phyloP scores from a whole-genome alignment of 92 coral and sea anemone species.

The Palythoa grandiflora region DNA sequence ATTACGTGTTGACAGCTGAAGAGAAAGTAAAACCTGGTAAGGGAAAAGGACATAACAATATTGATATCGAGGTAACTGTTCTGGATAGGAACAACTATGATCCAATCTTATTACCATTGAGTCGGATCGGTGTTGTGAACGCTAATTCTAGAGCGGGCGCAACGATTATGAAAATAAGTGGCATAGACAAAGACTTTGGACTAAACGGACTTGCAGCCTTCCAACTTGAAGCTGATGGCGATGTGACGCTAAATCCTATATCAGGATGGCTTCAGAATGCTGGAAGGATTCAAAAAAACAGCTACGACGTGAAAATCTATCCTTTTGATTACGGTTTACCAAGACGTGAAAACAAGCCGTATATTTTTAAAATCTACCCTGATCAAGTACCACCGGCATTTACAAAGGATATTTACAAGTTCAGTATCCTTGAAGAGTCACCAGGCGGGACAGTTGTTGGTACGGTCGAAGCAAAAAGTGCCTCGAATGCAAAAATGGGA shows the following conservation, averaged over 20 bases:
- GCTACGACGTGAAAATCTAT: conserved; percentile 57
- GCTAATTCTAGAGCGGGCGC: conserved; percentile 74
- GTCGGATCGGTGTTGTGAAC: conserved; percentile 59
- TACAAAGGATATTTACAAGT: conserved; percentile 68
- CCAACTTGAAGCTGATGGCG: conserved; percentile 65
- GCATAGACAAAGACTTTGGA: conserved; percentile 70
- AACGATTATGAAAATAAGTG: conserved; percentile 50
- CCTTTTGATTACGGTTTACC: conserved; percentile 90
- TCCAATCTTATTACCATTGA: conserved; percentile 52
- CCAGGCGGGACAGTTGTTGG: conserved; percentile 78
- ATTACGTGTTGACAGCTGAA: conserved; percentile 62
- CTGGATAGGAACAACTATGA: conserved; percentile 78
- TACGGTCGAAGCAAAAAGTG: conserved; percentile 70
- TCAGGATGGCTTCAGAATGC: conserved; percentile 64
- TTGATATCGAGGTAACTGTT: conserved; percentile 66
- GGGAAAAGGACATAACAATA: conserved; percentile 55
- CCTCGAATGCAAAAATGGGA: conserved; percentile 74
- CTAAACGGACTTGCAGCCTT: conserved; percentile 67
- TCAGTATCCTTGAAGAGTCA: conserved; percentile 66
- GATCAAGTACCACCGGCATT: conserved; percentile 81
- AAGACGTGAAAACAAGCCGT: conserved; percentile 64
- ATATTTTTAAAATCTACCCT: conserved; percentile 59
- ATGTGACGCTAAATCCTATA: conserved; percentile 73
- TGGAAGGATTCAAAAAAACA: conserved; percentile 55
- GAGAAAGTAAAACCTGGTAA: conserved; percentile 59